Evolutionary conservation across 2,797 vertebrate species (phyloP).

Genomic region (Acipenser ruthenus): DNA sequence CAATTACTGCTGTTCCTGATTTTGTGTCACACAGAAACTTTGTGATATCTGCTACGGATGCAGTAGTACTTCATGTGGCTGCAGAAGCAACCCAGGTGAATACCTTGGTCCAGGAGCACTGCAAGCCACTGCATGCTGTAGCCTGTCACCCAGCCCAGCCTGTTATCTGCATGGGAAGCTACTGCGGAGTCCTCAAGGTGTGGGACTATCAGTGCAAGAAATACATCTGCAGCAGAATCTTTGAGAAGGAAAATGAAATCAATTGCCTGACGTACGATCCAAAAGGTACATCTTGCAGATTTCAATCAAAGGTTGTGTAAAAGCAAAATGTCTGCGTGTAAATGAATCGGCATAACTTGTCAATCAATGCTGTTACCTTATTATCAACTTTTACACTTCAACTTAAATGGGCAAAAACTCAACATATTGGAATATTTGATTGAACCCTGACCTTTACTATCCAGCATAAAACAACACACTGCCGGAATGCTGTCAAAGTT

Average conservation of each 20-base stretch:
- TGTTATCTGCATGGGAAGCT: conserved; percentile 62
- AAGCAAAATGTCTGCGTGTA: too few species aligned
- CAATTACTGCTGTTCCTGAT: neutral
- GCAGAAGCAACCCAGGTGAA: conserved; percentile 42
- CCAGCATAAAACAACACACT: too few species aligned
- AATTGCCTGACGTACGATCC: conserved; percentile 74
- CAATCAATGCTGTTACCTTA: too few species aligned
- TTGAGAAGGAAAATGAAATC: conserved; percentile 55
- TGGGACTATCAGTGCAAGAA: conserved; percentile 68
- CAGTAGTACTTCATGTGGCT: conserved; percentile 62
- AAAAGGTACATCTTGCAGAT: conserved; percentile 53
- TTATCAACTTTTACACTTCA: too few species aligned
- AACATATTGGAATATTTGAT: too few species aligned
- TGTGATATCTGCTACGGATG: conserved; percentile 67
- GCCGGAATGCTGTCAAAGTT: neutral
- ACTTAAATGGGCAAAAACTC: too few species aligned
- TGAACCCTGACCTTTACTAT: too few species aligned
- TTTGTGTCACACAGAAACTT: conserved; percentile 67
- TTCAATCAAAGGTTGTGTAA: too few species aligned
- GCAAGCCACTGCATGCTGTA: conserved; percentile 60
- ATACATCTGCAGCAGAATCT: conserved; percentile 58
- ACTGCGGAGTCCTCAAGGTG: conserved; percentile 68
- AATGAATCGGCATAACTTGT: too few species aligned
- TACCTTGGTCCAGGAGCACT: conserved; percentile 60
- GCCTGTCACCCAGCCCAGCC: conserved; percentile 72